Base-by-base conservation (phyloP, 2,888 invertebrate species). In the Podotricha telesiphe region DNA sequence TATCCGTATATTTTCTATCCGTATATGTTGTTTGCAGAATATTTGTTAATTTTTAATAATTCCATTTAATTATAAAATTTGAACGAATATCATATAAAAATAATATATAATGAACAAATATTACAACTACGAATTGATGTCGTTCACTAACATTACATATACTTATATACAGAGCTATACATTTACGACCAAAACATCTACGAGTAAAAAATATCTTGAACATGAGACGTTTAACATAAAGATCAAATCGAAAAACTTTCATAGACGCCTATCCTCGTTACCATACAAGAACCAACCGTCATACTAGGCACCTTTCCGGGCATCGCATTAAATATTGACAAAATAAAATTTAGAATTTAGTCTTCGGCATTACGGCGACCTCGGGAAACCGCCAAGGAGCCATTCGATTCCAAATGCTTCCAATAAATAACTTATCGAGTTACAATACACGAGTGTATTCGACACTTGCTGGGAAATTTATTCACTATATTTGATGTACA, bases 351-450 rank as follows among this genome's bases (percentile, higher is more conserved):
- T 89, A 88, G 85, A 91, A 91, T 87, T 82, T 80, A 86, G 87
- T 88, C 89, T 86, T 85, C 86, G 76, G 82, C 79, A 87, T 87
- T 86, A 86, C 81, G 82, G 84, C 84, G 83, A 85, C 82, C 84
- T 79, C 82, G 79, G 77, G 78, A 82, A 85, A 80, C 87, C 87
- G 84, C 87, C 84, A 80, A 86, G 89, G 87, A 86, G 87, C 86
- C 84, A 85, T 89, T 88, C 88, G 86, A 86, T 89, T 88, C 88
- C 85, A 84, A 78, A 89, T 85, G 87, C 85, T 89, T 82, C 83
- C 91, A 90, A 91, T 93, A 93, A 91, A 93, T 92, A 92, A 89
- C 86, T 91, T 92, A 92, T 91, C 89, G 85, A 84, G 89, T 91
- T 92, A 91, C 91, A 90, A 89, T 89, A 84, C 82, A 42, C 77